Evolutionary conservation across 2,113 vertebrate species (phyloP).

Genomic region (Canis aureus): DNA sequence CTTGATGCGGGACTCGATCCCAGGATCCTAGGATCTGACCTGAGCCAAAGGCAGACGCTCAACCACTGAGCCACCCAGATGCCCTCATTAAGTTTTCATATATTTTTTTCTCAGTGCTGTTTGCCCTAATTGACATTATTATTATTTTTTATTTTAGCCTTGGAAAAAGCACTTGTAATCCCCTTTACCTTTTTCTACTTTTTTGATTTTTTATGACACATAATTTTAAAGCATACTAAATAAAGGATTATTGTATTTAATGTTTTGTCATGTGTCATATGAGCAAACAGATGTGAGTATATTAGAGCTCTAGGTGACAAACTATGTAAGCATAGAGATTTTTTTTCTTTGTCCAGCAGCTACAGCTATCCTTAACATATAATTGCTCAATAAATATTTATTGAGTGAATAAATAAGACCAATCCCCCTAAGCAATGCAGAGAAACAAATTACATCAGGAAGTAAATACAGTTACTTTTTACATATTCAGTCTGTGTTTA

Average conservation of each 20-base stretch:
- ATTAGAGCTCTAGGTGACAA: not conserved
- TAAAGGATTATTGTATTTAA: not conserved
- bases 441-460: not conserved
- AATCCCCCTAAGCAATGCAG: not conserved
- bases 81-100: not conserved
- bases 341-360: not conserved
- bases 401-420: not conserved
- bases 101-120: not conserved
- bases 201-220: not conserved
- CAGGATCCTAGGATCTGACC: too few relatives aligned
- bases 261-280: not conserved
- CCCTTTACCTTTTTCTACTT: not conserved
- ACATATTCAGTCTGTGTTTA: not conserved
- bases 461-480: not conserved
- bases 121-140: not conserved
- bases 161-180: not conserved
- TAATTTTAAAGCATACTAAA: not conserved
- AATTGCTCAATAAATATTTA: not conserved
- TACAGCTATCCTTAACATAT: not conserved
- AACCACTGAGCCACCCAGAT: too few relatives aligned
- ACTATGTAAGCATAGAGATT: not conserved
- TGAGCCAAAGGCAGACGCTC: too few relatives aligned
- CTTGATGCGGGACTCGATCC: too few relatives aligned
- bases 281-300: too few relatives aligned
- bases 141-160: not conserved